Percentiles rank a stretch among this genome's conserved stretches.
phyloP scores from a whole-genome alignment of 2,888 invertebrate species.

The Escarpia spicata region DNA sequence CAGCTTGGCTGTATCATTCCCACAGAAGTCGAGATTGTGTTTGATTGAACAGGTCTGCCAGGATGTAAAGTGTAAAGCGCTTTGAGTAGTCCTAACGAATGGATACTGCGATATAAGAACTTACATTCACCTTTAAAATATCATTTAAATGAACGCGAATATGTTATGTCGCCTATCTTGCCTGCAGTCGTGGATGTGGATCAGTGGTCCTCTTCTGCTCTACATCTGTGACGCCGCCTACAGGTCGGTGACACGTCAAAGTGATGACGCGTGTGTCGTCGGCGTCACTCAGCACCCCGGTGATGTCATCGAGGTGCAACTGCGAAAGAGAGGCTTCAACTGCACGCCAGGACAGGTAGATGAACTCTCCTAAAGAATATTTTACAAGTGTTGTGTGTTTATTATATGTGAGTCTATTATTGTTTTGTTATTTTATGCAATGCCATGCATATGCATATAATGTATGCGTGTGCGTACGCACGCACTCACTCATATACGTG shows the following conservation, averaged over 20 bases:
- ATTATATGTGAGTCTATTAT: not conserved
- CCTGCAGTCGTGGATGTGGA: constrained; percentile 34
- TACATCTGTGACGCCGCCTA: constrained; percentile 30
- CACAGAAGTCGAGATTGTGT: too few species aligned
- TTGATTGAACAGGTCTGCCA: too few species aligned
- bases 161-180: not conserved
- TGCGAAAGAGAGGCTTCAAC: constrained; percentile 27
- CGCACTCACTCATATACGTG: too few species aligned
- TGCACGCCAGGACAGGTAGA: constrained; percentile 32
- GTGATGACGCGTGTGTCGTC: constrained; percentile 18
- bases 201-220: constrained; percentile 29
- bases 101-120: too few species aligned
- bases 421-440: too few species aligned
- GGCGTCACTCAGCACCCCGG: constrained; percentile 24
- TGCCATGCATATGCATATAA: too few species aligned
- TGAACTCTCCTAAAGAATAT: not conserved
- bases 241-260: not conserved
- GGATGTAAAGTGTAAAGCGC: too few species aligned
- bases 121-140: too few species aligned
- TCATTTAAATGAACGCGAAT: not conserved
- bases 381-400: not conserved
- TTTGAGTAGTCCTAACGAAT: too few species aligned
- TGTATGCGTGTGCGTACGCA: too few species aligned
- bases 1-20: too few species aligned
- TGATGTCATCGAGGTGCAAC: constrained; percentile 30